Evolutionary conservation across 1,140 invertebrate genomes (phyloP).

Genomic region (Papilio xuthus): DNA sequence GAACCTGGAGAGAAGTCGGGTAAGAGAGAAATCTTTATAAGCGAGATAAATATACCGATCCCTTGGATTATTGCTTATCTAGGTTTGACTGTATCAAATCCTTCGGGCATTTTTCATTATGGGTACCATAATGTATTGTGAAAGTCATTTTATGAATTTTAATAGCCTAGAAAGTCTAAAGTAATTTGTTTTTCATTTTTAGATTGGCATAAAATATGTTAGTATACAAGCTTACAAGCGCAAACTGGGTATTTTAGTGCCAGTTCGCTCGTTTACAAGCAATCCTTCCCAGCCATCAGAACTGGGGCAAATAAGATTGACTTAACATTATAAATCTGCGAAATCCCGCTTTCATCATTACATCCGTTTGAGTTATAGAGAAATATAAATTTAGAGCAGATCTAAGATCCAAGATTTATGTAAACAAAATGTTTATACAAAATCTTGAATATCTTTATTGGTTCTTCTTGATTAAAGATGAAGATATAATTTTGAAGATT

Average conservation of each 20-base stretch:
- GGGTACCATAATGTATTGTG: too few species aligned
- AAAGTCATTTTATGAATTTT: not conserved
- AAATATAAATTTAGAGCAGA: slow-evolving; percentile 45
- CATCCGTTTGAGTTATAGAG: slow-evolving; percentile 45
- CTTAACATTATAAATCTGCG: slow-evolving; percentile 42
- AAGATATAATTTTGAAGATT: slow-evolving; percentile 29
- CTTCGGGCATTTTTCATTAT: too few species aligned
- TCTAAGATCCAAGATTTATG: slow-evolving; percentile 32
- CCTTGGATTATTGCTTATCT: too few species aligned
- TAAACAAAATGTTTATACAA: slow-evolving; percentile 32
- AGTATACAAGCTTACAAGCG: not conserved
- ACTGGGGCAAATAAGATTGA: slow-evolving; percentile 35
- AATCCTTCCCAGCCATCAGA: slow-evolving; percentile 40
- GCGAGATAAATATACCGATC: too few species aligned
- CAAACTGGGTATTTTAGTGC: slow-evolving; percentile 15
- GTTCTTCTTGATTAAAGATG: slow-evolving; percentile 25
- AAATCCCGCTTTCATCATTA: slow-evolving; percentile 45
- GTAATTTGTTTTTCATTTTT: not conserved
- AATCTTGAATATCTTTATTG: slow-evolving; percentile 28
- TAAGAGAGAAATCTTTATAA: too few species aligned
- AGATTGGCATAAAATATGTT: not conserved
- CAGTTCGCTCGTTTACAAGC: slow-evolving; percentile 15
- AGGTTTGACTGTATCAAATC: too few species aligned
- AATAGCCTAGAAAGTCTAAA: not conserved
- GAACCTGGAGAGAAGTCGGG: too few species aligned